Evolutionary conservation across 2,113 vertebrate species (phyloP), one percentile per base, ranked within the genome.

Genomic region (Zeus faber): DNA sequence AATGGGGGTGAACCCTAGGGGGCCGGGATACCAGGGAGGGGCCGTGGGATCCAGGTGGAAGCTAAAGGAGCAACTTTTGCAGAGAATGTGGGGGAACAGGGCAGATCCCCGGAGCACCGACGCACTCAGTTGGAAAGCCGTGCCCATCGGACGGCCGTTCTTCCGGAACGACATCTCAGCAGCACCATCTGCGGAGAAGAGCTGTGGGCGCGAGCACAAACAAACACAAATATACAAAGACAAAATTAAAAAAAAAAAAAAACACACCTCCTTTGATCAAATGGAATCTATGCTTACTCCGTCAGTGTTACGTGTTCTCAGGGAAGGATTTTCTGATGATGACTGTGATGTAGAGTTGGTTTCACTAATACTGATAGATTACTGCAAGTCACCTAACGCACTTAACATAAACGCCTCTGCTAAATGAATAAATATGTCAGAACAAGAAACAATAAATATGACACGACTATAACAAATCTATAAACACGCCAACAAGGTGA

Each of bases 1-100:
- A 11, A 95, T 80, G 0, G 83, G 80, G 26, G 81, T 75, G 58
- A 88, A 93, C 4, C 85, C 91, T 37, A 72, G 71, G 4, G 90
- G 90, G 4, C 68, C 11, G 0, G 83, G 83, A 68, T 91, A 89
- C 86, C 93, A 93, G 0, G 89, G 82, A 40, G 85, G 76, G 22
- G 84, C 77, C 6, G 77, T 73, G 31, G 91, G 84, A 46, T 92
- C 89, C 33, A 95, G 88, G 53, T 91, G 89, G 41, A 95, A 62
- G 29, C 85, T 83, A 33, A 94, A 74, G 0, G 77, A 88, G 58
- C 91, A 93, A 77, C 89, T 91, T 67, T 88, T 92, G 75, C 92
- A 94, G 61, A 95, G 84, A 17, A 94, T 60, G 2, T 95, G 93
- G 22, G 94, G 94, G 72, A 92, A 83, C 43, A 96, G 83, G 2